phyloP scores from a whole-genome alignment of 1,140 invertebrate genomes.

The Cyclargus thomasi region DNA sequence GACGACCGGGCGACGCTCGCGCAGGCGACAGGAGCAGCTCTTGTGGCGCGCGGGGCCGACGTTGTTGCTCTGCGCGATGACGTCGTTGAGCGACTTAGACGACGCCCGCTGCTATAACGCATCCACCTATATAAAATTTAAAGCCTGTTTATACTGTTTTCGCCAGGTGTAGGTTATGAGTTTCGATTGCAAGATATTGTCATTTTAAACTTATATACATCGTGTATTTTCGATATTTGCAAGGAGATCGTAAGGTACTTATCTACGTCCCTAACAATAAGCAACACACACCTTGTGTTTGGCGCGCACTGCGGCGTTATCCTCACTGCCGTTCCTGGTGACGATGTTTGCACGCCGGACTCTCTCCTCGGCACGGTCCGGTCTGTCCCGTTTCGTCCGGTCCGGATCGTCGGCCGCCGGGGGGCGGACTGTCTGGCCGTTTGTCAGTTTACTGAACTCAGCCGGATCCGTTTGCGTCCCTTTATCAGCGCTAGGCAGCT shows the following conservation, averaged over 20 bases:
- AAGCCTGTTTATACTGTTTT: too few relatives aligned
- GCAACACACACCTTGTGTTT: conserved; percentile 10
- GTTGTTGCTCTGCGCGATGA: conserved; percentile 42
- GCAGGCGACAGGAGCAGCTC: conserved; percentile 59
- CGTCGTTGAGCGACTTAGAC: conserved; percentile 50
- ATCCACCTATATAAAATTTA: conserved; percentile 21
- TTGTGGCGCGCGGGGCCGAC: conserved; percentile 35
- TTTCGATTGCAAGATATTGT: too few relatives aligned
- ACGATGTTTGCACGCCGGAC: conserved; percentile 22
- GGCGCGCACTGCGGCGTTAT: not conserved
- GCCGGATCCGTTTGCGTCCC: conserved; percentile 55
- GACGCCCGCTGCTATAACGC: conserved; percentile 64
- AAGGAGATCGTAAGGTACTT: too few relatives aligned
- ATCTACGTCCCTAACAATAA: too few relatives aligned
- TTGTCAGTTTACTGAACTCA: conserved; percentile 46
- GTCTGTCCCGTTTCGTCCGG: not conserved
- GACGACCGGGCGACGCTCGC: conserved; percentile 50
- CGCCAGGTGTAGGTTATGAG: too few relatives aligned
- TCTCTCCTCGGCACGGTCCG: conserved; percentile 22
- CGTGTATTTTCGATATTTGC: too few relatives aligned
- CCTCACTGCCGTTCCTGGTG: conserved; percentile 7
- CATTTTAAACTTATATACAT: too few relatives aligned
- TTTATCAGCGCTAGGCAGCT: conserved; percentile 47
- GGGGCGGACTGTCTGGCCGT: conserved; percentile 42
- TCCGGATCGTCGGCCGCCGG: not conserved